A percentile compares a stretch with the other conserved stretches of the same genome.
phyloP scores from a whole-genome alignment of 2,113 vertebrate species.

The Podarcis muralis region DNA sequence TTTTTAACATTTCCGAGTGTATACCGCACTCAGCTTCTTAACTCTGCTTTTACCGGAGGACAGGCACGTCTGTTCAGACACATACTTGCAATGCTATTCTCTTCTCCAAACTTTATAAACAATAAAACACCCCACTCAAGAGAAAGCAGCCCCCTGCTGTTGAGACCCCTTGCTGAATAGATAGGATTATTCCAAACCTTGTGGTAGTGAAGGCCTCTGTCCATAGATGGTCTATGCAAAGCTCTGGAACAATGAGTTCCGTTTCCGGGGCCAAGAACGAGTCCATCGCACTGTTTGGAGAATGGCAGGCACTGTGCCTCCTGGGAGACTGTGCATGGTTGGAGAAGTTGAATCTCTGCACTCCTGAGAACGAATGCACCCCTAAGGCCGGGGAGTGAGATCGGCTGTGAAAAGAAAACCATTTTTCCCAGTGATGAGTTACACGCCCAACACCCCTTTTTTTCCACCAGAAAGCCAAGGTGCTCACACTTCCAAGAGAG shows the following conservation, averaged over 20 bases:
- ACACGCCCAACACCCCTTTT: neutral
- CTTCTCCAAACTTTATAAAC: neutral
- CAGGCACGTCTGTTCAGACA: too few relatives aligned
- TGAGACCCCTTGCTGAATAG: neutral
- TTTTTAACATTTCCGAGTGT: neutral
- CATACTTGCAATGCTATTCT: neutral
- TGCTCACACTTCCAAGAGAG: neutral
- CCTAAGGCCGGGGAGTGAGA: conserved; percentile 96
- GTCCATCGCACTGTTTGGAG: conserved; percentile 85
- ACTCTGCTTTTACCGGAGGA: conserved; percentile 83
- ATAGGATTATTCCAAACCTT: conserved; percentile 74
- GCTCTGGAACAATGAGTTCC: conserved; percentile 91
- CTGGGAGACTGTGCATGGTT: conserved; percentile 80
- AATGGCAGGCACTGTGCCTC: conserved; percentile 82
- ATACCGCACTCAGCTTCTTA: conserved; percentile 53
- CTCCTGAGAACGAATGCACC: conserved; percentile 88
- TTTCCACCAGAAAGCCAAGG: neutral
- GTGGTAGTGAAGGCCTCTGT: conserved; percentile 79
- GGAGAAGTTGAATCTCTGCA: conserved; percentile 91
- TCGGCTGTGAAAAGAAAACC: conserved; percentile 77
- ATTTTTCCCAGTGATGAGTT: neutral
- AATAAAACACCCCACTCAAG: too few relatives aligned
- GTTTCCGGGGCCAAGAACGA: conserved; percentile 84
- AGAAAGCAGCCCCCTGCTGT: neutral
- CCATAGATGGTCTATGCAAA: conserved; percentile 97